A percentile compares a stretch with the other conserved stretches of the same genome.
These are phyloP conservation scores for Cyrtonyx montezumae DNA, from an alignment of 2,113 vertebrate species.

Conservation along the genomic window DNA sequence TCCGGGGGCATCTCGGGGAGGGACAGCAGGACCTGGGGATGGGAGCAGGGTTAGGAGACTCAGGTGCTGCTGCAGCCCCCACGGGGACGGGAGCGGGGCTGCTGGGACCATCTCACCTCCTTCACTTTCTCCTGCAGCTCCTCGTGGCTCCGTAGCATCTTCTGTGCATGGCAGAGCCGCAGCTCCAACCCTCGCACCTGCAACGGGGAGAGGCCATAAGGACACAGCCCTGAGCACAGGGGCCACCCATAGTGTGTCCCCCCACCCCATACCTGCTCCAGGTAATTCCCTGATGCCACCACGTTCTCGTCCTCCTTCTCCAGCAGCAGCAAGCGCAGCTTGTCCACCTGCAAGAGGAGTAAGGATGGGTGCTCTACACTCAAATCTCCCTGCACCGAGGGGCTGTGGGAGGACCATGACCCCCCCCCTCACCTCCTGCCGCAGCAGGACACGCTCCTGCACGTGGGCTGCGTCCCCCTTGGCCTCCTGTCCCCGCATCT, in stretches of 20 bases:
- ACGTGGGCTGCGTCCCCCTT: conserved; percentile 31
- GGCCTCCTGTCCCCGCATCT: conserved; percentile 55
- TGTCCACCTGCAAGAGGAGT: conserved; percentile 69
- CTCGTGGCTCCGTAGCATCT: background rate
- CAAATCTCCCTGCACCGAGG: background rate
- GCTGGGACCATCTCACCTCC: conserved; percentile 23
- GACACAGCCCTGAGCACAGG: background rate
- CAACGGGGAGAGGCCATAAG: background rate
- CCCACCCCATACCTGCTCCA: conserved; percentile 63
- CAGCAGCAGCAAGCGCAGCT: conserved; percentile 73
- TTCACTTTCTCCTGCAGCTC: conserved; percentile 25
- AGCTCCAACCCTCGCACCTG: conserved; percentile 25
- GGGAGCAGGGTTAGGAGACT: background rate
- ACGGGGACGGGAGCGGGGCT: background rate
- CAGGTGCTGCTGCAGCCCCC: background rate
- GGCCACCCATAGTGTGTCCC: background rate
- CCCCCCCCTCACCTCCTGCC: conserved; percentile 69
- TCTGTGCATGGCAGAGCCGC: background rate
- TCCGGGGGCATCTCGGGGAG: conserved; percentile 12
- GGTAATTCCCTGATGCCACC: conserved; percentile 49
- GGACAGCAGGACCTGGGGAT: background rate
- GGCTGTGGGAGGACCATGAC: background rate
- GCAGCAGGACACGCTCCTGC: conserved; percentile 77
- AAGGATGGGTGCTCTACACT: background rate
- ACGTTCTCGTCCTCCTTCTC: conserved; percentile 69